A percentile compares a stretch with the other conserved stretches of the same genome.
Conservation (phyloP, 2,113 vertebrate species). For the Ovis aries region DNA sequence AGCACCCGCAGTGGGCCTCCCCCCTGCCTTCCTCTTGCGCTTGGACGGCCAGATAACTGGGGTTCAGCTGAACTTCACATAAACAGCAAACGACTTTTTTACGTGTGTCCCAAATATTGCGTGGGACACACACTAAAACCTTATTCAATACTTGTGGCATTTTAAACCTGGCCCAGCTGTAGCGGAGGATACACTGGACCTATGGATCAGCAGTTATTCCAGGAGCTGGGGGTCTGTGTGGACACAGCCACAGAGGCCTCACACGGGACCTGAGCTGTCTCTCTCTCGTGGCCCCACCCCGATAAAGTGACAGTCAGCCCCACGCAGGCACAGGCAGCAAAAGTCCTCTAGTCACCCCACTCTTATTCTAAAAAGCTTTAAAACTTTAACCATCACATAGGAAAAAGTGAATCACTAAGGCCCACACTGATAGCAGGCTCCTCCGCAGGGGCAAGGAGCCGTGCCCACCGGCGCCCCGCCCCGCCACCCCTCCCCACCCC, state of each 20-base stretch:
- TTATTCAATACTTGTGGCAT: no score
- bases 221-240: no score
- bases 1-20: no score
- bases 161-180: background rate
- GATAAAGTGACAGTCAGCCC: background rate
- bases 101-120: background rate
- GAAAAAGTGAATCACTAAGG: background rate
- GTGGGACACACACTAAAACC: background rate
- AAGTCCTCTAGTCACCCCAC: background rate
- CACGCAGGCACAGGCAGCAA: background rate
- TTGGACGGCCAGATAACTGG: background rate
- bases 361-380: background rate
- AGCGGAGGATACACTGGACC: fast-evolving
- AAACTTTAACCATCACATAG: background rate
- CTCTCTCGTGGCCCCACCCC: background rate
- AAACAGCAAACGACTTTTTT: background rate
- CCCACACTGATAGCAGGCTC: no score
- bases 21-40: background rate
- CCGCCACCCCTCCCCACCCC: no score
- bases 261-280: background rate
- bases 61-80: background rate
- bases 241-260: background rate
- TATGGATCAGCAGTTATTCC: no score
- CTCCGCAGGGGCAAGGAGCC: fast-evolving
- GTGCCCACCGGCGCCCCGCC: no score